Base-by-base conservation (phyloP, 1,140 invertebrate genomes). In the Brachionus paranguensis region DNA sequence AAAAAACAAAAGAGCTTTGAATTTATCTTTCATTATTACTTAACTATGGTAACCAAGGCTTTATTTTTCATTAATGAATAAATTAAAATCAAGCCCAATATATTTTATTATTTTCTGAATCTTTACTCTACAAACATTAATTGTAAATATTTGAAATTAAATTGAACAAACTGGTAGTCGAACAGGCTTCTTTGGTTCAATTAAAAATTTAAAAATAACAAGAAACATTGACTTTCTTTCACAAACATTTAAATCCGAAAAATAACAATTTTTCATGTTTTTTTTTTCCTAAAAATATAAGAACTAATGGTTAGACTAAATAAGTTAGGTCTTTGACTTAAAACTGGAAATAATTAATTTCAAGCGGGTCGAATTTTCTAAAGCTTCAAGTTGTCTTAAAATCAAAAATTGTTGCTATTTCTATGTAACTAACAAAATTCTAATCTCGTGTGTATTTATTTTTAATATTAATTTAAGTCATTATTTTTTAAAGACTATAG, bases 11-110 rank as follows among this genome's bases (percentile, higher is more conserved):
- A 24, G 14, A 12, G 14, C 11, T 47, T 47, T 47, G n/a, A 68
- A 20, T 72, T 70, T 72, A 72, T 72, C 68, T 45, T 72, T 72
- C 37, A 72, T 43, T 72, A 72, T 72, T 72, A 72, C 43, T 72
- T 72, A 72, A 72, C 68, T 72, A 72, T 72, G 68, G 68, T 72
- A 37, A 43, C 68, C 68, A 72, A 72, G 68, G 68, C 33, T 72
- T 72, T 41, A 5, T 14, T 72, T 72, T 41, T 41, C 29, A 37
- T 72, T 43, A 7, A n/a, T 10, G 17, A 41, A 72, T 72, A 72
- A 72, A 72, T 72, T 72, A 72, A 43, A 41, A 43, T 60, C 14
- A 72, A 43, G 68, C 45, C 68, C 68, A 72, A 72, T 68, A 33
- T 6, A 68, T 68, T 68, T 33, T 68, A 68, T 68, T 33, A 68